Conservation (phyloP, 2,113 vertebrate species). For the Lophura nycthemera region DNA sequence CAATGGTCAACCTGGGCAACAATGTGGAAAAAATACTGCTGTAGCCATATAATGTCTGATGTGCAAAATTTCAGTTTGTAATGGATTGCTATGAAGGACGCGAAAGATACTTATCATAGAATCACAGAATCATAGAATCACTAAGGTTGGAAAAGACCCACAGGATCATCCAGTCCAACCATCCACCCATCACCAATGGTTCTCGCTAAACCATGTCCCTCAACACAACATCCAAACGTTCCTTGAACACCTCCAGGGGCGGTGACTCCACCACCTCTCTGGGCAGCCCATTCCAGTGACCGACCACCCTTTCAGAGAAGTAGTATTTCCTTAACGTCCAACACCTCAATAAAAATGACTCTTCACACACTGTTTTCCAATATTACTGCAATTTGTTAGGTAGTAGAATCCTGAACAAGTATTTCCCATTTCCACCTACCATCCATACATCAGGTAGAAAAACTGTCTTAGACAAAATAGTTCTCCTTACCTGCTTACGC, state of each 20-base stretch:
- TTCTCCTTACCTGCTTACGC: neutral
- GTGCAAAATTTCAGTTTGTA: neutral
- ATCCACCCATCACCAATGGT: too few species aligned
- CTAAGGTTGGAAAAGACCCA: too few species aligned
- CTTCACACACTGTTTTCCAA: neutral
- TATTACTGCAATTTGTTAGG: neutral
- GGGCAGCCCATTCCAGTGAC: too few species aligned
- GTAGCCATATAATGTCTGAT: neutral
- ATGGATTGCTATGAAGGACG: neutral
- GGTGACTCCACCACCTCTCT: too few species aligned
- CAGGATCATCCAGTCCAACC: too few species aligned
- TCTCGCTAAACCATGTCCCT: too few species aligned
- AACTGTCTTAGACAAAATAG: neutral
- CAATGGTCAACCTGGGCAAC: neutral
- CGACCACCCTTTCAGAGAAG: too few species aligned
- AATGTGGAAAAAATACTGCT: neutral
- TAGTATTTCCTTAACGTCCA: neutral
- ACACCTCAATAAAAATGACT: neutral
- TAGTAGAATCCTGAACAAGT: neutral
- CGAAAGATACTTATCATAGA: neutral
- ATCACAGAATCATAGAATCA: too few species aligned
- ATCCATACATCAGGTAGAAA: neutral
- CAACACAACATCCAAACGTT: too few species aligned
- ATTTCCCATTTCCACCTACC: neutral
- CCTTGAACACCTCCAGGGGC: too few species aligned